These are phyloP conservation scores for Myzus persicae DNA, from an alignment of 1,140 invertebrate genomes.

Conservation along the genomic window DNA sequence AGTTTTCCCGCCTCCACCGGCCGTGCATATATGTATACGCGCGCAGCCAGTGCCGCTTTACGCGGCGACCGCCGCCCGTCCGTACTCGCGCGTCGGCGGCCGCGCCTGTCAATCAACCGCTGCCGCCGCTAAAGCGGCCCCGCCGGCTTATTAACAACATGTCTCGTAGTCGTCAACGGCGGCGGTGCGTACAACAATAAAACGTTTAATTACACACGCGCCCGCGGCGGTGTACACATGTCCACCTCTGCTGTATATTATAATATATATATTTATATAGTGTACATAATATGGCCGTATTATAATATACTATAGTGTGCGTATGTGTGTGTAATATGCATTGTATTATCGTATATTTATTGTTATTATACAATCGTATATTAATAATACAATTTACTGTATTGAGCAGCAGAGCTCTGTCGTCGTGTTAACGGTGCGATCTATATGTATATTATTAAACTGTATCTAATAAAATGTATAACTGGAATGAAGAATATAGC, in stretches of 20 bases:
- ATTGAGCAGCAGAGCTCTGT: neutral
- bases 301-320: neutral
- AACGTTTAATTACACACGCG: slow-evolving; percentile 52
- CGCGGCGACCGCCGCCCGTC: neutral
- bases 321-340: no score
- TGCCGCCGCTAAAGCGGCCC: slow-evolving; percentile 20
- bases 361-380: neutral
- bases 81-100: neutral
- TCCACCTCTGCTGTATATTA: neutral
- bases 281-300: slow-evolving; percentile 16
- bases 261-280: neutral
- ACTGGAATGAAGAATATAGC: neutral
- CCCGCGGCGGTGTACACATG: slow-evolving; percentile 36
- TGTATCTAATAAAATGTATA: no score
- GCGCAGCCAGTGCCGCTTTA: slow-evolving; percentile 6
- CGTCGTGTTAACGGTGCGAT: neutral
- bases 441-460: neutral
- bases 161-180: neutral
- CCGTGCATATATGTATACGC: slow-evolving; percentile 2
- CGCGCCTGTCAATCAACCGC: slow-evolving; percentile 52
- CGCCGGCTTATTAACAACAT: slow-evolving; percentile 49
- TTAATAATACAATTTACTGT: slow-evolving; percentile 2
- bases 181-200: slow-evolving; percentile 34
- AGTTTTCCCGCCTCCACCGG: slow-evolving; percentile 41
- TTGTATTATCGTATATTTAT: neutral